A percentile compares a stretch with the other conserved stretches of the same genome.
Evolutionary conservation across 2,797 vertebrate species (phyloP).

Genomic region (Gallinago stenura): DNA sequence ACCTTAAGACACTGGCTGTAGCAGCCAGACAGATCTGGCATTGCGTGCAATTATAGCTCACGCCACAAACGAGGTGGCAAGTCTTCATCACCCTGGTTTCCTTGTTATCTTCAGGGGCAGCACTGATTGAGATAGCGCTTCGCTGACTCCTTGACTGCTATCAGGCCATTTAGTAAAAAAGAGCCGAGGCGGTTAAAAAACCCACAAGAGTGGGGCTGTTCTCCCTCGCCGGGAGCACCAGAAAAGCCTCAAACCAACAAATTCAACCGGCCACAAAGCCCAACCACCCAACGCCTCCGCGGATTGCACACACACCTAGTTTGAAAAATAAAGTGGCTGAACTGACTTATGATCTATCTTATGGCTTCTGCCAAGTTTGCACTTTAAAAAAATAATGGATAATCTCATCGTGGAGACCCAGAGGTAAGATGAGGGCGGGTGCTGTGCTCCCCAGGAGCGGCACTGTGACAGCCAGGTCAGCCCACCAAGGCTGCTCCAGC

Average conservation of each 20-base stretch:
- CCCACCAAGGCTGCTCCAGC: neutral
- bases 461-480: neutral
- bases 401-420: fast-evolving
- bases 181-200: neutral
- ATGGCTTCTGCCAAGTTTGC: fast-evolving
- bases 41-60: neutral
- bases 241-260: neutral
- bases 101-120: neutral
- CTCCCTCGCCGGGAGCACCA: neutral
- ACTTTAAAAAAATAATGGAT: neutral
- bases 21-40: neutral
- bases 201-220: fast-evolving
- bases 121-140: neutral
- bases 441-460: neutral
- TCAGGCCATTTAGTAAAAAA: neutral
- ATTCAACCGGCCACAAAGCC: neutral
- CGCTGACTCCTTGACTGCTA: neutral
- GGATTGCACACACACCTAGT: neutral
- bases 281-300: fast-evolving
- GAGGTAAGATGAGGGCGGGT: fast-evolving
- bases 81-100: neutral
- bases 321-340: neutral
- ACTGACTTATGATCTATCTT: neutral
- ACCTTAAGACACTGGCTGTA: neutral
- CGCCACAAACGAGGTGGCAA: neutral